A percentile compares a stretch with the other conserved stretches of the same genome.
Evolutionary conservation across 2,888 invertebrate genomes (phyloP).

Genomic region (Aphodius granarius): DNA sequence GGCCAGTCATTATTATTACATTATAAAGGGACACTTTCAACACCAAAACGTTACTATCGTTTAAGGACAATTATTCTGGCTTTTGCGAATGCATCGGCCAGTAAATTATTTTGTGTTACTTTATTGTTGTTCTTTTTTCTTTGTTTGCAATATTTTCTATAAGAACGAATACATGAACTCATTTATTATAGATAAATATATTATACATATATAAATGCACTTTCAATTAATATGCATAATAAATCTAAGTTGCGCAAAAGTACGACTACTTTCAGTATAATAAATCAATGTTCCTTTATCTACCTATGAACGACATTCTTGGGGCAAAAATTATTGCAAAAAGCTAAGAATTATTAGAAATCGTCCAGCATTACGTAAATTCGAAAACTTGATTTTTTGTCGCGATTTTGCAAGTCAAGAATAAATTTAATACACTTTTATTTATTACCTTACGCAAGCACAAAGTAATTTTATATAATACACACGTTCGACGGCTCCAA

Average conservation of each 20-base stretch:
- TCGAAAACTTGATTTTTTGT: background rate
- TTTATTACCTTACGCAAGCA: background rate
- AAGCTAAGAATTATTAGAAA: background rate
- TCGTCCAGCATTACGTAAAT: background rate
- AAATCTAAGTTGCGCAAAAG: background rate
- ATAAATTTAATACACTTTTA: background rate
- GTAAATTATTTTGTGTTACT: no score
- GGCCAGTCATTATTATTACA: background rate
- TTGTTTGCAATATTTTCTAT: no score
- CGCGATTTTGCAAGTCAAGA: background rate
- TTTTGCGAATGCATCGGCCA: background rate
- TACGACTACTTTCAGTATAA: background rate
- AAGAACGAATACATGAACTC: no score
- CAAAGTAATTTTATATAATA: background rate
- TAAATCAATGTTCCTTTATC: background rate
- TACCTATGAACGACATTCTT: background rate
- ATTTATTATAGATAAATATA: no score
- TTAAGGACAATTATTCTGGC: background rate
- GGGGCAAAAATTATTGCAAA: background rate
- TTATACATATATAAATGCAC: background rate
- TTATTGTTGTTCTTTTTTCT: no score
- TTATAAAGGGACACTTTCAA: background rate
- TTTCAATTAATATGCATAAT: conserved; percentile 4
- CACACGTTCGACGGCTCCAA: background rate
- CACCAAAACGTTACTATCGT: background rate